Conservation (phyloP, 2,888 invertebrate species). For the Cryptus armator region DNA sequence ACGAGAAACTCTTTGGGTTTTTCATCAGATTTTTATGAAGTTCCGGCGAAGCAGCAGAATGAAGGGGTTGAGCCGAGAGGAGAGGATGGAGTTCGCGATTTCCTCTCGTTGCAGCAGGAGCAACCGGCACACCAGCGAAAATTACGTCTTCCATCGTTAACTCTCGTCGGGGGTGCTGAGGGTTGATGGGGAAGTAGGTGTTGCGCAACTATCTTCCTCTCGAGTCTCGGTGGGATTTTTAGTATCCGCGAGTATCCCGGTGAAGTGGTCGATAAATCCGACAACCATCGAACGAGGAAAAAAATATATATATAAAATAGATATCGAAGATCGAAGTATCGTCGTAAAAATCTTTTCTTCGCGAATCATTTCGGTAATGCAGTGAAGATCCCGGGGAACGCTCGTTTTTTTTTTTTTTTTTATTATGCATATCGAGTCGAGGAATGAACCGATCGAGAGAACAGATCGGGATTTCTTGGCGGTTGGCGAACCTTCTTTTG, state of each 20-base stretch:
- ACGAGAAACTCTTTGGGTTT: slow-evolving; percentile 18
- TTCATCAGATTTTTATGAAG: slow-evolving; percentile 52
- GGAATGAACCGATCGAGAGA: neutral
- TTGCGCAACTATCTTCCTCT: slow-evolving; percentile 1
- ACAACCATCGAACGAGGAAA: slow-evolving; percentile 38
- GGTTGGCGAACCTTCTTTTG: neutral
- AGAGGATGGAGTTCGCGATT: neutral
- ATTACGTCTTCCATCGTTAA: slow-evolving; percentile 64
- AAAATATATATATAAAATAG: neutral
- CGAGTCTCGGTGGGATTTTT: slow-evolving; percentile 29
- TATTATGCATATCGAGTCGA: neutral
- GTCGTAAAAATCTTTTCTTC: slow-evolving; percentile 43
- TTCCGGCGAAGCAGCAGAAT: slow-evolving; percentile 17
- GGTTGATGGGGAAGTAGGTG: slow-evolving; percentile 20
- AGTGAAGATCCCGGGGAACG: neutral
- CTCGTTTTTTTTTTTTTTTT: neutral
- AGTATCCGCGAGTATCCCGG: slow-evolving; percentile 53
- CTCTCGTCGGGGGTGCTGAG: slow-evolving; percentile 13
- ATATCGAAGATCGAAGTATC: neutral
- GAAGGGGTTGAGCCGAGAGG: neutral
- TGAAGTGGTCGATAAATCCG: slow-evolving; percentile 64
- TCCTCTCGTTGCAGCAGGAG: neutral
- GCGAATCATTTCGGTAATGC: slow-evolving; percentile 26
- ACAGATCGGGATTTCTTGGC: slow-evolving; percentile 19
- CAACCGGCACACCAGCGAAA: slow-evolving; percentile 18